phyloP scores from a whole-genome alignment of 1,140 invertebrate species.

The Drosophila teissieri region DNA sequence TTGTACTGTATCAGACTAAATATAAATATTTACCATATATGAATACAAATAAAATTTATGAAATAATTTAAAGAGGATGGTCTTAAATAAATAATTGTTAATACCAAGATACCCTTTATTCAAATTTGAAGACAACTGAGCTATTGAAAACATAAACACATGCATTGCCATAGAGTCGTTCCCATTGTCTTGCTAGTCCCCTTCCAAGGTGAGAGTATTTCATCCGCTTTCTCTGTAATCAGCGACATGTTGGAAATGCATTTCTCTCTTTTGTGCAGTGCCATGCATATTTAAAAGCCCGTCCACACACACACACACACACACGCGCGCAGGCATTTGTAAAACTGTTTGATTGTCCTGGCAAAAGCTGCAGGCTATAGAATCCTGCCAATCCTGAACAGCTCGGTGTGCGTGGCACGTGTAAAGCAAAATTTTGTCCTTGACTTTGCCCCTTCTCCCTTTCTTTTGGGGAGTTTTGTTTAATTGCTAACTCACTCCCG shows the following conservation, averaged over 20 bases:
- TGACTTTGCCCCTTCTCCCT: slow-evolving; percentile 60
- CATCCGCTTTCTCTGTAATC: slow-evolving; percentile 52
- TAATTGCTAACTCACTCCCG: slow-evolving; percentile 63
- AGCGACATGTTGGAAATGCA: slow-evolving; percentile 62
- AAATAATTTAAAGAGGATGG: no score
- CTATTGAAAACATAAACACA: background rate
- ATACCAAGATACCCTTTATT: background rate
- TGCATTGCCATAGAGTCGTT: background rate
- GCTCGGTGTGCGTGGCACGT: slow-evolving; percentile 54
- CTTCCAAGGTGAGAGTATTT: slow-evolving; percentile 35
- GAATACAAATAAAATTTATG: no score
- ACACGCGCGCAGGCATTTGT: slow-evolving; percentile 28
- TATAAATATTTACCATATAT: no score
- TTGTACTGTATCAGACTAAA: no score
- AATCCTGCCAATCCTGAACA: slow-evolving; percentile 12
- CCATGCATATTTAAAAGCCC: slow-evolving; percentile 64
- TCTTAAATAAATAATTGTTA: background rate
- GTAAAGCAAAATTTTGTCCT: slow-evolving; percentile 75
- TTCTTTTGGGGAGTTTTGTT: slow-evolving; percentile 51
- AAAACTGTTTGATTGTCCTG: slow-evolving; percentile 69
- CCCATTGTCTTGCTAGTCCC: background rate
- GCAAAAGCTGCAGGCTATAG: slow-evolving; percentile 27
- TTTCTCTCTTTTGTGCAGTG: slow-evolving; percentile 55
- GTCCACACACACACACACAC: slow-evolving; percentile 26
- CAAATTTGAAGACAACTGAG: background rate